Conservation (phyloP, 2,888 invertebrate genomes). For the Galeruca laticollis region DNA sequence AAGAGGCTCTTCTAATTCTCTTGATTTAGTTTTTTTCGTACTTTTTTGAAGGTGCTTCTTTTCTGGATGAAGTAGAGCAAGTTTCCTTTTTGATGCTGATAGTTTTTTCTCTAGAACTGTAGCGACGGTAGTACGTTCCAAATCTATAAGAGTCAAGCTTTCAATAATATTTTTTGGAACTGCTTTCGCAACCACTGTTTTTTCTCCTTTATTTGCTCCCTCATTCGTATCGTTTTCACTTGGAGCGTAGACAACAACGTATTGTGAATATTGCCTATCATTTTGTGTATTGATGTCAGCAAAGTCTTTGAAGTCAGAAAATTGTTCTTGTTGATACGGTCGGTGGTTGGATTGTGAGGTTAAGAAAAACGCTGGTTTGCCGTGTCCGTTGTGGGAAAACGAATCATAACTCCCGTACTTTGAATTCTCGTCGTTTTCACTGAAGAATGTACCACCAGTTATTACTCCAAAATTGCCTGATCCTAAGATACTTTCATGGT, state of each 20-base stretch:
- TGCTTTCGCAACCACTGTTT: slow-evolving; percentile 54
- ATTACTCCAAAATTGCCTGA: slow-evolving; percentile 91
- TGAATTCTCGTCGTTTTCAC: slow-evolving; percentile 76
- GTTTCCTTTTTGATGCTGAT: slow-evolving; percentile 76
- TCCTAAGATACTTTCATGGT: slow-evolving; percentile 70
- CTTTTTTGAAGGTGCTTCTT: slow-evolving; percentile 70
- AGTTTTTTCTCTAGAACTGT: slow-evolving; percentile 64
- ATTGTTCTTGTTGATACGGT: slow-evolving; percentile 85
- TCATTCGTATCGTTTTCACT: slow-evolving; percentile 78
- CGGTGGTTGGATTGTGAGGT: slow-evolving; percentile 70
- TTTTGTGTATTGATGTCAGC: slow-evolving; percentile 90
- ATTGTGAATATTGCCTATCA: slow-evolving; percentile 84
- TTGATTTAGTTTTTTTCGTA: slow-evolving; percentile 56
- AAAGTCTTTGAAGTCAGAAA: slow-evolving; percentile 90
- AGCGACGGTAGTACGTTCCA: slow-evolving; percentile 62
- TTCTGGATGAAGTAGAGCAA: slow-evolving; percentile 70
- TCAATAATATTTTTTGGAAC: slow-evolving; percentile 82
- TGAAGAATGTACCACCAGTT: slow-evolving; percentile 87
- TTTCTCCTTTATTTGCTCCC: slow-evolving; percentile 57
- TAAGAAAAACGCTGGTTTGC: slow-evolving; percentile 73
- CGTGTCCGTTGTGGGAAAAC: slow-evolving; percentile 78
- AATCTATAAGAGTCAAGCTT: slow-evolving; percentile 80
- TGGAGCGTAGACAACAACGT: slow-evolving; percentile 82
- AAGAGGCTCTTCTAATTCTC: slow-evolving; percentile 74
- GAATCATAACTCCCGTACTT: slow-evolving; percentile 68